Conservation (phyloP, 2,113 vertebrate species). For the Nyctibius bracteatus region DNA sequence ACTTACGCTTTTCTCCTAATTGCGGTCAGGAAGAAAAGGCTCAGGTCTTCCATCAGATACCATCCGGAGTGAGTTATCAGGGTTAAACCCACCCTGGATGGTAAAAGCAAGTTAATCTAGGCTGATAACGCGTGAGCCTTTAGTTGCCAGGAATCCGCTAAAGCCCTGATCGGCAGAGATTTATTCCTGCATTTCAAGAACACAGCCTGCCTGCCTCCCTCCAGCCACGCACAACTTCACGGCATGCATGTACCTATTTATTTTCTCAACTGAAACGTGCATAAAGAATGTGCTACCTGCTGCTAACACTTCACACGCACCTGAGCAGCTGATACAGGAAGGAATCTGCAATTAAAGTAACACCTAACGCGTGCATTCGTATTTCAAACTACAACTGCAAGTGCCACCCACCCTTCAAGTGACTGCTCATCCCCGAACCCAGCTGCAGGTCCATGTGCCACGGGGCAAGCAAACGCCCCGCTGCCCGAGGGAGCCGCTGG, state of each 20-base stretch:
- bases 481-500: no score
- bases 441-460: no score
- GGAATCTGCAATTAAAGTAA: neutral
- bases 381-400: neutral
- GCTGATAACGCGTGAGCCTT: neutral
- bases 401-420: neutral
- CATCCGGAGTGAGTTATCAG: neutral
- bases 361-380: rapidly evolving
- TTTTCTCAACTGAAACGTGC: neutral
- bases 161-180: neutral
- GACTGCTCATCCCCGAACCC: no score
- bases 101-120: neutral
- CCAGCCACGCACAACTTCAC: neutral
- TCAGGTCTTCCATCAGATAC: neutral
- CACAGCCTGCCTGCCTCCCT: neutral
- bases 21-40: neutral
- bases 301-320: neutral
- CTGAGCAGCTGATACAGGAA: neutral
- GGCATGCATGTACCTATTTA: rapidly evolving
- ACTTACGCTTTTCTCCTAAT: neutral
- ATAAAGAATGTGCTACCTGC: neutral
- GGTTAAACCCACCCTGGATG: neutral
- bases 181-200: neutral
- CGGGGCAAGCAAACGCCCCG: no score
- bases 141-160: neutral